Percentiles rank a stretch among this genome's conserved stretches.
Evolutionary conservation across 2,888 invertebrate species (phyloP).

Genomic region (Drosophila ezoana): DNA sequence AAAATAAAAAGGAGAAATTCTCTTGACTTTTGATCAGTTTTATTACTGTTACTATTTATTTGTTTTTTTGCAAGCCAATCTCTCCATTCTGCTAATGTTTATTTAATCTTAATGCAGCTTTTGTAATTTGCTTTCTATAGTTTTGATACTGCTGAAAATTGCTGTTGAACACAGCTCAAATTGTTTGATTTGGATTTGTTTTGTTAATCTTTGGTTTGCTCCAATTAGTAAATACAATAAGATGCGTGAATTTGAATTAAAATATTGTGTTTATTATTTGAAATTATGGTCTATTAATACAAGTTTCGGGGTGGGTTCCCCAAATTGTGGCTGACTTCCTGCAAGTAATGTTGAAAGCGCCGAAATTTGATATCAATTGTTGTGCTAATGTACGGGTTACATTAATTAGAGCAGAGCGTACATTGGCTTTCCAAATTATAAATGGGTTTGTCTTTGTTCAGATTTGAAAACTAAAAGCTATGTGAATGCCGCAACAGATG

Average conservation of each 20-base stretch:
- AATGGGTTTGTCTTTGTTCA: conserved; percentile 7
- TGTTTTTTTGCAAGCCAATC: too few species aligned
- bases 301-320: background rate
- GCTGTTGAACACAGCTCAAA: too few species aligned
- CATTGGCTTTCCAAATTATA: conserved; percentile 22
- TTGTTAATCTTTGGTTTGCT: conserved; percentile 23
- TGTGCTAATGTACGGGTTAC: conserved; percentile 23
- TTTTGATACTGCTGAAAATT: too few species aligned
- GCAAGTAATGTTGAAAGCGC: conserved; percentile 16
- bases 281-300: background rate
- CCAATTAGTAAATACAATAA: conserved; percentile 41
- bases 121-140: conserved; percentile 25
- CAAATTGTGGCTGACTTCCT: conserved; percentile 31
- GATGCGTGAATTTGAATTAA: conserved; percentile 2
- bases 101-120: too few species aligned
- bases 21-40: too few species aligned
- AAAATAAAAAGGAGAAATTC: too few species aligned
- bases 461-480: background rate
- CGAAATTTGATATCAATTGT: conserved; percentile 44
- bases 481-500: background rate
- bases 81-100: too few species aligned
- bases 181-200: background rate
- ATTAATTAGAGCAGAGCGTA: conserved; percentile 66
- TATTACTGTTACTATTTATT: too few species aligned
- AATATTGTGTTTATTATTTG: conserved; percentile 12